Base-by-base conservation (phyloP, 1,140 invertebrate species). In the Aphelenchoides fujianensis region DNA sequence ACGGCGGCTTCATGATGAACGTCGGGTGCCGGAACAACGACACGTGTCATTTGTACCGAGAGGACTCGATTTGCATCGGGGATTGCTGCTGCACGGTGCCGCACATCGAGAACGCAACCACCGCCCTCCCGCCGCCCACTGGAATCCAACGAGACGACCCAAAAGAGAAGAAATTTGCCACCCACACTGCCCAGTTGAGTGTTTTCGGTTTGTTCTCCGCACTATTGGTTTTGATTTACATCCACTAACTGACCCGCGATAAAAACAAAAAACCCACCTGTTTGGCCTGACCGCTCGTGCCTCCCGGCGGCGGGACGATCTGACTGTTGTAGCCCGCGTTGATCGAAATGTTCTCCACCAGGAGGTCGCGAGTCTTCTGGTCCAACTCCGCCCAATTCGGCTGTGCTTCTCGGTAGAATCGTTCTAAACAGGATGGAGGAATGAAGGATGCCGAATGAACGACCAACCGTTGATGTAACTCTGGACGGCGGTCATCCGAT, bases 401-500 rank as follows among this genome's bases (percentile, higher is more conserved):
- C 35, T 74, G 48, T 23, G 53, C 67, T 52, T 84, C 79, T 67
- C 74, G 73, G 74, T 84, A 80, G 68, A 84, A 84, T 19, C 69
- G 61, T 5, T 74, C 81, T 82, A n/a, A n/a, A n/a, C n/a, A 57
- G 12, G n/a, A n/a, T n/a, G 5, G 27, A 63, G 23, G 32, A 2
- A 23, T 5, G 3, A 63, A 62, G 57, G 12, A 68, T 63, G 27
- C 31, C 66, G 7, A 69, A 68, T 16, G 19, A 61, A 1, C 27
- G 54, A 37, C 70, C 62, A 68, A 78, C 82, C 81, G 64, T 83
- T 84, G 36, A 83, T 75, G 57, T 81, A 83, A 28, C 69, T 71
- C 62, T 84, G 82, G 30, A 83, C 83, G 28, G 75, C 83, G 5
- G 84, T 84, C 84, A 85, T 85, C 62, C 84, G 59, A 75, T 85